A percentile compares a stretch with the other conserved stretches of the same genome.
These are phyloP conservation scores for Phalera bucephala DNA, from an alignment of 2,888 invertebrate genomes.

Conservation along the genomic window DNA sequence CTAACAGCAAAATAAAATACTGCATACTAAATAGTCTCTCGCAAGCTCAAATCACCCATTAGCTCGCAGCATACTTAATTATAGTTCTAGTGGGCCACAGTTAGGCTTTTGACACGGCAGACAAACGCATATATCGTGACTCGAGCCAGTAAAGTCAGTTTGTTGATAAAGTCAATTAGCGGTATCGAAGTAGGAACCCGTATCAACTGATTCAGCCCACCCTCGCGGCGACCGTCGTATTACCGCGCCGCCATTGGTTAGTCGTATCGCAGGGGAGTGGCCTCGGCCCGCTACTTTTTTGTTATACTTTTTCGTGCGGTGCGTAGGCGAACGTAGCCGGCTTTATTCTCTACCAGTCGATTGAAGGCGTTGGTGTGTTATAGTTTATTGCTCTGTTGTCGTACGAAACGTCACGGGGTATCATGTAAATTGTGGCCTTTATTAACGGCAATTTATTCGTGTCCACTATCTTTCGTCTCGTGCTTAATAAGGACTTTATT, in stretches of 20 bases:
- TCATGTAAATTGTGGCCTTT: slow-evolving; percentile 71
- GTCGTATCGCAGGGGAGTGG: slow-evolving; percentile 71
- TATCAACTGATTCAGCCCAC: slow-evolving; percentile 77
- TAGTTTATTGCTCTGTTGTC: slow-evolving; percentile 75
- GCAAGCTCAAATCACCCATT: slow-evolving; percentile 67
- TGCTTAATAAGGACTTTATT: slow-evolving; percentile 63
- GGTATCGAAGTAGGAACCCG: slow-evolving; percentile 78
- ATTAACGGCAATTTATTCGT: slow-evolving; percentile 54
- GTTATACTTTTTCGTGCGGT: slow-evolving; percentile 63
- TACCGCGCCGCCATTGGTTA: slow-evolving; percentile 63
- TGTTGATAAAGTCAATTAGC: slow-evolving; percentile 84
- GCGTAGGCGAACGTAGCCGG: slow-evolving; percentile 70
- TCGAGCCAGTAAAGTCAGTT: slow-evolving; percentile 80
- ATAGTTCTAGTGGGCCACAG: slow-evolving; percentile 69
- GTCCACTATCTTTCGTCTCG: slow-evolving; percentile 53
- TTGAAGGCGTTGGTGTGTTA: slow-evolving; percentile 78
- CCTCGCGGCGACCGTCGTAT: slow-evolving; percentile 59
- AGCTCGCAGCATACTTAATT: slow-evolving; percentile 71
- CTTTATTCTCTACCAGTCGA: slow-evolving; percentile 79
- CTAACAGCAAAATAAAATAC: too few relatives aligned
- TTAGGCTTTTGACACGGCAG: slow-evolving; percentile 79
- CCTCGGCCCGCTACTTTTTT: slow-evolving; percentile 68
- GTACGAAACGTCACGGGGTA: slow-evolving; percentile 58
- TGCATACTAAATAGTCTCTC: slow-evolving; percentile 13
- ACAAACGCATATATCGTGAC: slow-evolving; percentile 82